A percentile compares a stretch with the other conserved stretches of the same genome.
phyloP scores from a whole-genome alignment of 1,140 invertebrate species.

The Zeugodacus cucurbitae region DNA sequence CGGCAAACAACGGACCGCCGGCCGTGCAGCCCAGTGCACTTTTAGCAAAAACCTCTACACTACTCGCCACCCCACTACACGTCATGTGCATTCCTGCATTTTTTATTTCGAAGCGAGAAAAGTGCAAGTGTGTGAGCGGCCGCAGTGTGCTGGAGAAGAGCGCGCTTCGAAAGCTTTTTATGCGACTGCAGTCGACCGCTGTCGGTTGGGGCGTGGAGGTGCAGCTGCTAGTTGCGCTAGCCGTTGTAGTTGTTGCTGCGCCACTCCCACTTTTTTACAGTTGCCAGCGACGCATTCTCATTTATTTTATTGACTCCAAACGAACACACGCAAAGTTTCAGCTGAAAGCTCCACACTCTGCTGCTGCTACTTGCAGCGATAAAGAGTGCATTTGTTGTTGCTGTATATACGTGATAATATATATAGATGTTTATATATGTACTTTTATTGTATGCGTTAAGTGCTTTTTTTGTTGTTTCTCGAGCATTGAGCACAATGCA shows the following conservation, averaged over 20 bases:
- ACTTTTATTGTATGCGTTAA: background rate
- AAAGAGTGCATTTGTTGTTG: no score
- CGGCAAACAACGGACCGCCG: background rate
- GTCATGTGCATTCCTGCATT: background rate
- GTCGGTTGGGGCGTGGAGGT: background rate
- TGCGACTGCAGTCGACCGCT: background rate
- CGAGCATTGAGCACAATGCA: constrained; percentile 53
- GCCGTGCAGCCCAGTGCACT: background rate
- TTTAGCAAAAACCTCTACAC: background rate
- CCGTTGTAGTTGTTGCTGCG: background rate
- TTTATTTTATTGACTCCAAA: background rate
- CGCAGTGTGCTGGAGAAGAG: background rate
- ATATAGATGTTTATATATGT: background rate
- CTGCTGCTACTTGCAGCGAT: no score
- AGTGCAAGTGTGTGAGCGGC: background rate
- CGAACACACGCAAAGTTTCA: background rate
- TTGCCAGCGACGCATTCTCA: background rate
- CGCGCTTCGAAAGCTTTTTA: background rate
- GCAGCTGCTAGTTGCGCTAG: background rate
- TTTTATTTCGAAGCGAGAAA: background rate
- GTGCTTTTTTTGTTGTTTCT: constrained; percentile 1
- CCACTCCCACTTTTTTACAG: constrained; percentile 25
- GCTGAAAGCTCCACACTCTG: background rate
- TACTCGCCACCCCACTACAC: background rate
- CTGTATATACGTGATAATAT: background rate